Base-by-base conservation (phyloP, 2,797 vertebrate genomes). In the Smutsia gigantea region DNA sequence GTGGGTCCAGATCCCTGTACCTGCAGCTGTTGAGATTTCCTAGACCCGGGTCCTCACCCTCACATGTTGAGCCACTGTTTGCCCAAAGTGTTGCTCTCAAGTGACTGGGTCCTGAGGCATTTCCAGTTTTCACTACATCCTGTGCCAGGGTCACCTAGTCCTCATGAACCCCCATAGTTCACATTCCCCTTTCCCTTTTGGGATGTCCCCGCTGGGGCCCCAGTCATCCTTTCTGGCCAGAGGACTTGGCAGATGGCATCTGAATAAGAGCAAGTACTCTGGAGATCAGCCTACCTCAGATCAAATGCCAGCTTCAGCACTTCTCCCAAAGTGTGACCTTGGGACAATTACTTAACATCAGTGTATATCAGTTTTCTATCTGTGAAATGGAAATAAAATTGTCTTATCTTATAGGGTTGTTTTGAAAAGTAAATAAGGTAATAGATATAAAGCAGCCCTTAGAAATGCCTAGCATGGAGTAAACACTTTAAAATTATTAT, bases 291-390 rank as follows among this genome's bases (percentile, higher is more conserved):
- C 71, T 21, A 85, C 15, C 66, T 63, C 31, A 15, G 27, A 72
- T 77, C 89, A 79, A 89, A 64, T 90, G 37, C 29, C 1, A 61
- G 6, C 55, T 92, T 55, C 31, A 77, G 12, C 0, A 93, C 6
- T 96, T 96, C 95, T 46, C 95, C 90, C 49, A 78, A 1, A 74
- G 10, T 11, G 17, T 87, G 64, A 88, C 57, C 31, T 78, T 64
- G 37, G 71, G 68, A 74, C 79, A 86, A 23, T 93, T 71, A 96
- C 85, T 95, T 93, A 89, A 69, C 88, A 66, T 77, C 82, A 87
- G 46, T 88, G 72, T 90, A 63, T 23, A 91, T 97, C 64, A 39
- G 53, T 27, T 25, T 90, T 75, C 74, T 95, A 89, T 90, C 78
- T n/a, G 55, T 83, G 93, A 96, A 92, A 59, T 74, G 11, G 4